A percentile compares a stretch with the other conserved stretches of the same genome.
phyloP scores from a whole-genome alignment of 2,113 vertebrate genomes.

The Nothocercus nigrocapillus region DNA sequence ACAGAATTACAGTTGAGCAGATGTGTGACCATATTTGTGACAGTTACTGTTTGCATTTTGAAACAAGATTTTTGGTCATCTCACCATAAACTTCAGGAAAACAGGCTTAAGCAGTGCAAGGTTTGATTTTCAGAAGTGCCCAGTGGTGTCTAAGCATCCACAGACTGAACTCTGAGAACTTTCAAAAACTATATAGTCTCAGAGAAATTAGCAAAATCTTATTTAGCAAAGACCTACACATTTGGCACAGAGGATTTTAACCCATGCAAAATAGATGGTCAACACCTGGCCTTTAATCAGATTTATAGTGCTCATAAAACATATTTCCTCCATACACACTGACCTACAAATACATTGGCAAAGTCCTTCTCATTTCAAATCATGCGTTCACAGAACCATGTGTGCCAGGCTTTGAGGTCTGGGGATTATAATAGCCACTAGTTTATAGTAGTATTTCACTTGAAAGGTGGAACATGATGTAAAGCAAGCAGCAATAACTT shows the following conservation, averaged over 20 bases:
- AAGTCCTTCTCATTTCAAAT: constrained; percentile 39
- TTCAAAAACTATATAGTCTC: not conserved
- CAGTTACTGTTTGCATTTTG: not conserved
- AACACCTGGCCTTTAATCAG: constrained; percentile 56
- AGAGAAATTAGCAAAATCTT: not conserved
- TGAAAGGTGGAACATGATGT: constrained; percentile 54
- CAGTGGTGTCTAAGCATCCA: not conserved
- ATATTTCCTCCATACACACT: constrained; percentile 24
- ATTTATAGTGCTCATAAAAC: constrained; percentile 52
- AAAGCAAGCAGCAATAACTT: constrained; percentile 43
- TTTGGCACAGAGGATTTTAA: constrained; percentile 1
- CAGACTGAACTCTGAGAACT: not conserved
- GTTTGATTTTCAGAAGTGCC: not conserved
- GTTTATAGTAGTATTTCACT: constrained; percentile 37
- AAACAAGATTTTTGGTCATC: not conserved
- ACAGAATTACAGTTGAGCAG: not conserved
- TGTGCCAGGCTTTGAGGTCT: constrained; percentile 56
- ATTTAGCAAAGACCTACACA: not conserved
- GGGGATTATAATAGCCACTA: constrained; percentile 41
- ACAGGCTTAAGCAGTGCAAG: not conserved
- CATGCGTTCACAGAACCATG: constrained; percentile 32
- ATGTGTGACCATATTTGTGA: not conserved
- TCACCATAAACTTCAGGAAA: not conserved
- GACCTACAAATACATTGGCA: constrained; percentile 33
- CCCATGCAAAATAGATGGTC: constrained; percentile 38